Conservation (phyloP, 2,113 vertebrate species). For the Okapia johnstoni region DNA sequence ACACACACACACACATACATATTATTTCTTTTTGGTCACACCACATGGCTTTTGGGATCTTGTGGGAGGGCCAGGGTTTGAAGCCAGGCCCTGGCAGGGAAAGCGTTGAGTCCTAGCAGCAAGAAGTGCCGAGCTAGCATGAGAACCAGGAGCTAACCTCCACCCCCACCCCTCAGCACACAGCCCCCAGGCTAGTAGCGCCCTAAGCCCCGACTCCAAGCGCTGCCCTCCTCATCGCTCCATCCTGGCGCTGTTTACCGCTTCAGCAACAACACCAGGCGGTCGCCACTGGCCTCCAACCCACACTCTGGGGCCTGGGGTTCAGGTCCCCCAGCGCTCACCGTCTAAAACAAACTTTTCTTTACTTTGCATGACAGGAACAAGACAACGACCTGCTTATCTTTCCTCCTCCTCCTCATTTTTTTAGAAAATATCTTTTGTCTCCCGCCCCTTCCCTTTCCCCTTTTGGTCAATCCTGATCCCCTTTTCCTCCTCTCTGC, state of each 20-base stretch:
- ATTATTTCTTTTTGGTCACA: background rate
- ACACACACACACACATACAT: background rate
- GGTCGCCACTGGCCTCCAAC: constrained; percentile 68
- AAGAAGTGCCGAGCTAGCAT: constrained; percentile 43
- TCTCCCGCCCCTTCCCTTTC: background rate
- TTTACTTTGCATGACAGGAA: constrained; percentile 81
- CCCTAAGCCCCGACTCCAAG: constrained; percentile 68
- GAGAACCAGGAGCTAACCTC: constrained; percentile 77
- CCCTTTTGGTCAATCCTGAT: constrained; percentile 46
- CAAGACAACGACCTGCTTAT: constrained; percentile 73
- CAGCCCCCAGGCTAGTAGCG: constrained; percentile 66
- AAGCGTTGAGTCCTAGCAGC: background rate
- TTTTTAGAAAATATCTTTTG: constrained; percentile 40
- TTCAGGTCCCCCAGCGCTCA: constrained; percentile 69
- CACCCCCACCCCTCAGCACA: constrained; percentile 67
- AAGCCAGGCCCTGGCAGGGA: background rate
- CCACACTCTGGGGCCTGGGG: constrained; percentile 51
- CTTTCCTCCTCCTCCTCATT: constrained; percentile 42
- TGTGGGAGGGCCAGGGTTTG: background rate
- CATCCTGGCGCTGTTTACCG: constrained; percentile 75
- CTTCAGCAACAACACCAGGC: constrained; percentile 72
- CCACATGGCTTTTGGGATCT: background rate
- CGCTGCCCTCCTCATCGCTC: constrained; percentile 68
- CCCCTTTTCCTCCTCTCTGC: constrained; percentile 42
- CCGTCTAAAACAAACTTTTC: constrained; percentile 76